Percentiles rank a stretch among this genome's conserved stretches.
Conservation (phyloP, 2,797 vertebrate genomes). For the Oreonectes daqikongensis region DNA sequence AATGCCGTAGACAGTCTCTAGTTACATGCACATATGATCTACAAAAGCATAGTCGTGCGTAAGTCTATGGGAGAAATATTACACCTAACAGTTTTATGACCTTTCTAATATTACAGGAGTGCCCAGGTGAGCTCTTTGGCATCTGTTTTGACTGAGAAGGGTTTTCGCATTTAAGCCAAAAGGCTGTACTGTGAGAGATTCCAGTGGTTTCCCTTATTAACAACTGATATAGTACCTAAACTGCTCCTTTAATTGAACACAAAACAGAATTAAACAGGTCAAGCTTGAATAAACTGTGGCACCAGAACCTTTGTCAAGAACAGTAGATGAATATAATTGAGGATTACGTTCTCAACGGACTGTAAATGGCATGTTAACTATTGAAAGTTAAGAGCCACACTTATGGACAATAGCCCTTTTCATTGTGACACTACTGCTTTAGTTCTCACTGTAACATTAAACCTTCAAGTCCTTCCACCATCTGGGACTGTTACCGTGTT, state of each 20-base stretch:
- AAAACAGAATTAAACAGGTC: conserved; percentile 7
- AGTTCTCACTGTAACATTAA: conserved; percentile 42
- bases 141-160: background rate
- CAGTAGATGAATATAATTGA: conserved; percentile 17
- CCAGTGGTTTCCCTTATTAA: background rate
- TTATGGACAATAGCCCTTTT: conserved; percentile 29
- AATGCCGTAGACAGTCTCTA: background rate
- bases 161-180: background rate
- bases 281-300: conserved; percentile 1
- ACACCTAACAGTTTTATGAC: conserved; percentile 25
- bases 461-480: conserved; percentile 2
- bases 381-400: conserved; percentile 27
- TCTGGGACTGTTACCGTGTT: background rate
- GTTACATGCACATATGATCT: conserved; percentile 2
- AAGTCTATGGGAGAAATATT: conserved; percentile 23
- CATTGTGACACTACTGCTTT: conserved; percentile 12
- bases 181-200: background rate
- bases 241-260: background rate
- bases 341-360: conserved; percentile 30
- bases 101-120: conserved; percentile 30
- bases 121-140: conserved; percentile 5
- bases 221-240: background rate
- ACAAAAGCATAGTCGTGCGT: conserved; percentile 5
- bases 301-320: conserved; percentile 2
- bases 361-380: conserved; percentile 35